Evolutionary conservation across 1,140 invertebrate species (phyloP).

Genomic region (Atta texana): DNA sequence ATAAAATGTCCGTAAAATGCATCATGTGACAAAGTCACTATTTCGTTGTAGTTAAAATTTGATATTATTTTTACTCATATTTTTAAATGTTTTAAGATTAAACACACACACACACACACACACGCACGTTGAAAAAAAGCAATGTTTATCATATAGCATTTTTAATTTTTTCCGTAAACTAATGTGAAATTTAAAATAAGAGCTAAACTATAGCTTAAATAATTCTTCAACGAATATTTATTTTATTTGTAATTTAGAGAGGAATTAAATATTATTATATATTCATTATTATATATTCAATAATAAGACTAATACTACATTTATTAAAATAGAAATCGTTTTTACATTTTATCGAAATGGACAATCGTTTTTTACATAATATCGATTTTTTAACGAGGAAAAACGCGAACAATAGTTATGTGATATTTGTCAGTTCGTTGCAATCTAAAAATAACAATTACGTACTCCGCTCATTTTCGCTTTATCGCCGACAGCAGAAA

Average conservation of each 20-base stretch:
- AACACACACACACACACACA: too few species aligned
- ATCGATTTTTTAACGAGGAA: background rate
- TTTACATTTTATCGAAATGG: background rate
- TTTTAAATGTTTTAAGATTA: background rate
- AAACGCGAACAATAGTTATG: conserved; percentile 17
- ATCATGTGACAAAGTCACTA: background rate
- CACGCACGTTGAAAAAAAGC: background rate
- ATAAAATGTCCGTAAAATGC: background rate
- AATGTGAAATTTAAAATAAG: background rate
- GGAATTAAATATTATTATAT: background rate
- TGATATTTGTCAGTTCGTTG: background rate
- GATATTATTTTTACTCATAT: background rate
- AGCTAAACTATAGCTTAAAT: background rate
- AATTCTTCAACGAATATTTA: background rate
- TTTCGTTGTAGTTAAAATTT: background rate
- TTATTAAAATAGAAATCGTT: background rate
- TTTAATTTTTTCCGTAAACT: background rate
- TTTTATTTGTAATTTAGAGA: background rate
- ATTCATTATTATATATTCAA: background rate
- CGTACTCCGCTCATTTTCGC: conserved; percentile 26
- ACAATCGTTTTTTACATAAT: background rate
- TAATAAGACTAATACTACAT: background rate
- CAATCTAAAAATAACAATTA: conserved; percentile 59
- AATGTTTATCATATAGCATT: background rate
- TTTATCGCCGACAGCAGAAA: conserved; percentile 48